A percentile compares a stretch with the other conserved stretches of the same genome.
Evolutionary conservation across 2,797 vertebrate genomes (phyloP).

Genomic region (Labroides dimidiatus): DNA sequence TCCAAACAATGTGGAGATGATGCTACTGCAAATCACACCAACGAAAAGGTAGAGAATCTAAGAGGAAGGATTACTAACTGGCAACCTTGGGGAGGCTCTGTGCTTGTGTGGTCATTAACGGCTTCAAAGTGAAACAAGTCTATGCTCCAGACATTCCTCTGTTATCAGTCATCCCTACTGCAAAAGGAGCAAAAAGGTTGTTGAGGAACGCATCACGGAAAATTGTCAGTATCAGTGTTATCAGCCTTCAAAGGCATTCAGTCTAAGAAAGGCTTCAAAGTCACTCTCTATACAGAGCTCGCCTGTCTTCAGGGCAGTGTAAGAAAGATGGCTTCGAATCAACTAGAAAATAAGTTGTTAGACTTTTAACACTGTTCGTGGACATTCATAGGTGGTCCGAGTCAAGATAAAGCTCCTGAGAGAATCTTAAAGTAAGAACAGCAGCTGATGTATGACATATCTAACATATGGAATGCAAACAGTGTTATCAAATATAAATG

Average conservation of each 20-base stretch:
- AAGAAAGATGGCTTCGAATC: slow-evolving; percentile 53
- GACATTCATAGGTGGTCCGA: slow-evolving; percentile 19
- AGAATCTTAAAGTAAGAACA: slow-evolving; percentile 4
- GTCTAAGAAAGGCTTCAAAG: slow-evolving; percentile 63
- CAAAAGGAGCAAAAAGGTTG: slow-evolving; percentile 55
- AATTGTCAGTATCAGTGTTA: slow-evolving; percentile 67
- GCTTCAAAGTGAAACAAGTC: slow-evolving; percentile 39
- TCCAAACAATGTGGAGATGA: slow-evolving; percentile 21
- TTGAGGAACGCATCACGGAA: slow-evolving; percentile 63
- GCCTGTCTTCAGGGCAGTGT: slow-evolving; percentile 60
- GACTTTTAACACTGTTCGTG: background rate
- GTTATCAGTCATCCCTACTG: slow-evolving; percentile 52
- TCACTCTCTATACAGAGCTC: slow-evolving; percentile 74
- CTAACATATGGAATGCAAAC: slow-evolving; percentile 25
- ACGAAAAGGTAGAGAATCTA: slow-evolving; percentile 43
- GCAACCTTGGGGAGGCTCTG: slow-evolving; percentile 27
- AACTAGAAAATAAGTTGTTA: slow-evolving; percentile 46
- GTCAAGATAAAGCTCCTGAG: background rate
- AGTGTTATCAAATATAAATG: slow-evolving; percentile 44
- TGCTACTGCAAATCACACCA: slow-evolving; percentile 28
- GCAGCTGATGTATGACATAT: slow-evolving; percentile 9
- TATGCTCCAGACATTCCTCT: slow-evolving; percentile 27
- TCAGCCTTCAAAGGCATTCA: slow-evolving; percentile 66
- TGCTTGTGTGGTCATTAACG: slow-evolving; percentile 43
- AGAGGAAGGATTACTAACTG: slow-evolving; percentile 54